phyloP scores from a whole-genome alignment of 2,113 vertebrate genomes.

The Sturnira hondurensis region DNA sequence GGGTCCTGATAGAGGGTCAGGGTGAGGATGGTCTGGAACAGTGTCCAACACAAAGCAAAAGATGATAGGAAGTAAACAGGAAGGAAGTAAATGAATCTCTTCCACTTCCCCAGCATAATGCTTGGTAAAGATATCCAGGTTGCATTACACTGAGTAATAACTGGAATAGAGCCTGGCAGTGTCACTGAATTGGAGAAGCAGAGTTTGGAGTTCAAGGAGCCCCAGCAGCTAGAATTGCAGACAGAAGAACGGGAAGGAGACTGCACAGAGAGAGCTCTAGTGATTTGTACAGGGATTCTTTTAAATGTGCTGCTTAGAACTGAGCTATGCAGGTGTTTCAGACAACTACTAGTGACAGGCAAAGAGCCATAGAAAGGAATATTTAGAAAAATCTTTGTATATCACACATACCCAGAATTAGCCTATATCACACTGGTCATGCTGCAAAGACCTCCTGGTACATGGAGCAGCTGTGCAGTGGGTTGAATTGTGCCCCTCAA shows the following conservation, averaged over 20 bases:
- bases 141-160: neutral
- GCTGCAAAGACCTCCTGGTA: neutral
- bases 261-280: neutral
- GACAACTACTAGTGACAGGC: neutral
- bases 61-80: neutral
- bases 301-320: too few species aligned
- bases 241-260: neutral
- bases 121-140: neutral
- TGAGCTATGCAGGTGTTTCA: neutral
- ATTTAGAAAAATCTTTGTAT: neutral
- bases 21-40: neutral
- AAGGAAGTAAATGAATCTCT: neutral
- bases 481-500: neutral
- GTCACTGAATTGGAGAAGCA: neutral
- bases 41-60: neutral
- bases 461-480: neutral
- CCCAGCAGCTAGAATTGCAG: neutral
- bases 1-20: neutral
- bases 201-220: neutral
- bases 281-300: neutral
- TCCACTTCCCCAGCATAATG: rapidly evolving
- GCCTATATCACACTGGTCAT: too few species aligned
- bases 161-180: neutral
- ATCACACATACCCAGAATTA: neutral
- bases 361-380: neutral